Base-by-base conservation (phyloP, 2,797 vertebrate genomes). In the Argentina silus region DNA sequence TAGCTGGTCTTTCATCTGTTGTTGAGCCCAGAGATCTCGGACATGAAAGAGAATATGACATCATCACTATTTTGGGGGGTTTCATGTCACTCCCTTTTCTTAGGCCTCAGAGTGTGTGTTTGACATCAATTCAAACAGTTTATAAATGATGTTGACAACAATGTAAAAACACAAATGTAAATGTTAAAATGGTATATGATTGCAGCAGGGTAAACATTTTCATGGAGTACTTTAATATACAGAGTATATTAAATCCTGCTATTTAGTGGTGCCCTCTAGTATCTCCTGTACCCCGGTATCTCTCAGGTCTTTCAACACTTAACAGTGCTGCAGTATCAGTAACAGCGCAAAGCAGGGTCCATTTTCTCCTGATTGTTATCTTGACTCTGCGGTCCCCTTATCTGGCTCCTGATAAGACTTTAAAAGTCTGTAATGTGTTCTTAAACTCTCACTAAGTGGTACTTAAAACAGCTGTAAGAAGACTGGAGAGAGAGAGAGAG, bases 1-100 rank as follows among this genome's bases (percentile, higher is more conserved):
- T 82, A 84, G 85, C 72, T 62, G 56, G 77, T 86, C 86, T 92
- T 91, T 93, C 82, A 92, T 91, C 90, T 90, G 84, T 80, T 83
- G 78, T 86, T 88, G 85, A 88, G 65, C 64, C 70, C 70, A 81
- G 48, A 87, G 85, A 88, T 87, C 82, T 80, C 74, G 69, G 59
- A 91, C 86, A 90, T 92, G 82, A 91, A 93, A 91, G 85, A 78
- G 79, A 80, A 66, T 12, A 36, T 36, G 27, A 36, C 27, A 36
- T 36, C 27, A 36, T 36, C 27, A 36, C 27, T 36, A 36, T 36
- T 36, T 36, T 36, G 27, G 27, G 27, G 27, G 27, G 27, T 36
- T 36, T 36, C 27, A 36, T 36, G 27, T 36, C 27, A 36, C 27
- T 36, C 27, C 27, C 27, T 36, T 36, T 4, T 36, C 27, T 36